Conservation (phyloP, 2,797 vertebrate species). For the Catharus ustulatus region DNA sequence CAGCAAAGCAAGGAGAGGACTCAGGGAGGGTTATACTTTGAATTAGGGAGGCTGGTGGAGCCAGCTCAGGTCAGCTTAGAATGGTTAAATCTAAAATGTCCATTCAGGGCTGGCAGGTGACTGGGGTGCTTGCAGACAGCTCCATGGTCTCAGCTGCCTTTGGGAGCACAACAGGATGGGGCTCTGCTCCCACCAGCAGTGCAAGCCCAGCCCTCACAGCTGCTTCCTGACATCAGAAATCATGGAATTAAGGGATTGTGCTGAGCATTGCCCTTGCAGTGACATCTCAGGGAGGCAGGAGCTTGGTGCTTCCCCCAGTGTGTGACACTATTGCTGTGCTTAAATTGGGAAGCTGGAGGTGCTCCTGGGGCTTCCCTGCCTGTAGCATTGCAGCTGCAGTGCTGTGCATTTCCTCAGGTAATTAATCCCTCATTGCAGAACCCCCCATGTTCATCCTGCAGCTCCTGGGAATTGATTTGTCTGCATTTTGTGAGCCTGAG, state of each 20-base stretch:
- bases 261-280: neutral
- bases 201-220: neutral
- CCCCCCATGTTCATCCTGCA: neutral
- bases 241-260: rapidly evolving
- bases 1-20: neutral
- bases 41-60: neutral
- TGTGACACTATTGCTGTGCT: neutral
- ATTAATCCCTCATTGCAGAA: neutral
- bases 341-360: neutral
- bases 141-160: neutral
- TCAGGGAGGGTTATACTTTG: neutral
- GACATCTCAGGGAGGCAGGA: neutral
- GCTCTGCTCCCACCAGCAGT: neutral
- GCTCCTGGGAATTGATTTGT: neutral
- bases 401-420: neutral
- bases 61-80: rapidly evolving
- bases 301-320: rapidly evolving
- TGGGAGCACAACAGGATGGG: rapidly evolving
- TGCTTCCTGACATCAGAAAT: neutral
- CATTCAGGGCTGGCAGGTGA: neutral
- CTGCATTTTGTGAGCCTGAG: neutral
- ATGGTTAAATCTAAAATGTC: neutral
- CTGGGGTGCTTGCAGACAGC: neutral
- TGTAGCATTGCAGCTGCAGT: neutral
- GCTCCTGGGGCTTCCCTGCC: neutral